phyloP scores from a whole-genome alignment of 2,797 vertebrate species.

The Danio albolineatus region DNA sequence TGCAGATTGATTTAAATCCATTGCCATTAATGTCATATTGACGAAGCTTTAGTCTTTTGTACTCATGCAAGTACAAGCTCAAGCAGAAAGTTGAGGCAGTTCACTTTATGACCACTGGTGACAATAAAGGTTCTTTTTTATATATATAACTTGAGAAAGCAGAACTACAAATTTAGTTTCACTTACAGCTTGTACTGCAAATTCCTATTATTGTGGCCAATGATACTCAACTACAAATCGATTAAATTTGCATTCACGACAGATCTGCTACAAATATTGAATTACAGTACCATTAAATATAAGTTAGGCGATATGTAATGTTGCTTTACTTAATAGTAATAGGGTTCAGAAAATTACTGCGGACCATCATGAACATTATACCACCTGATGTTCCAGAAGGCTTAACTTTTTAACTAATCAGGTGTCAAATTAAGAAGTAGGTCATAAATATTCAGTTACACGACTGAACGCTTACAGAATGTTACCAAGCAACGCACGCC shows the following conservation, averaged over 20 bases:
- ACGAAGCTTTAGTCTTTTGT: too few species aligned
- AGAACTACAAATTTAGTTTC: too few species aligned
- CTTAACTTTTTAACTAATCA: not conserved
- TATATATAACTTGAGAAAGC: too few species aligned
- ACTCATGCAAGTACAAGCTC: too few species aligned
- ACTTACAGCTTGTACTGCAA: too few species aligned
- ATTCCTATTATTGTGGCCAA: not conserved
- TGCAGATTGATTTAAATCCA: too few species aligned
- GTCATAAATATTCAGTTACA: not conserved
- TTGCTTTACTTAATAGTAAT: not conserved
- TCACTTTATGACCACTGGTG: too few species aligned
- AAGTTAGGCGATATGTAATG: not conserved
- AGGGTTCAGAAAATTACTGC: not conserved
- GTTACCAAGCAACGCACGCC: constrained; percentile 4
- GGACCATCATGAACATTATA: not conserved
- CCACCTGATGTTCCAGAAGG: not conserved
- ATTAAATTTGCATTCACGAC: not conserved
- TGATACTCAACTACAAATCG: not conserved
- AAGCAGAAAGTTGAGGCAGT: too few species aligned
- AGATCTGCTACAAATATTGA: not conserved
- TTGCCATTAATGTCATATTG: too few species aligned
- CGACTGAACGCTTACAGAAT: not conserved
- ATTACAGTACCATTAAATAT: not conserved
- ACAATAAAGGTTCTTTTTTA: too few species aligned
- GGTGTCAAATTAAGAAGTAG: not conserved